phyloP scores from a whole-genome alignment of 2,888 invertebrate species.

The Lucinisca nassula region DNA sequence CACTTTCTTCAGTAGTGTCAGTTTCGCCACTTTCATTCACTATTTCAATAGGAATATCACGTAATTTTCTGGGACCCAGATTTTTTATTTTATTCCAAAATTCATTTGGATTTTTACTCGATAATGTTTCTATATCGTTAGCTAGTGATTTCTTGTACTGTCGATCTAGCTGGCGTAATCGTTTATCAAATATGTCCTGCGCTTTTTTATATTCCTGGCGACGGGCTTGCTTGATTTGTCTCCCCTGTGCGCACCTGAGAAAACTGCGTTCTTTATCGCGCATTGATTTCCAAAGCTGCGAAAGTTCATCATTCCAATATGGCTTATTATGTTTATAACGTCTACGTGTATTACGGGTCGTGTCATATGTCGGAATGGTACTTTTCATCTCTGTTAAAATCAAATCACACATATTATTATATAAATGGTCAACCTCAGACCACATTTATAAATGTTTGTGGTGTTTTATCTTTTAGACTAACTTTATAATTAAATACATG shows the following conservation, averaged over 20 bases:
- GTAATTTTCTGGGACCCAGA: too few species aligned
- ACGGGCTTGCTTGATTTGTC: background rate
- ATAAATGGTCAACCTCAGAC: slow-evolving; percentile 9
- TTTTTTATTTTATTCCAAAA: background rate
- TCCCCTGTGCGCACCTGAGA: background rate
- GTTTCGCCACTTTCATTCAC: background rate
- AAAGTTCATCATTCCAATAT: slow-evolving; percentile 30
- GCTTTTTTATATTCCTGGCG: background rate
- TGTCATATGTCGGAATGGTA: background rate
- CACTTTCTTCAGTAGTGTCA: background rate
- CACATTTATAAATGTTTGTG: too few species aligned
- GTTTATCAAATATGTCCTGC: slow-evolving; percentile 18
- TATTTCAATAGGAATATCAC: too few species aligned
- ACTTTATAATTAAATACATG: too few species aligned
- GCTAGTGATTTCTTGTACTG: background rate
- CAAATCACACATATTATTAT: slow-evolving; percentile 12
- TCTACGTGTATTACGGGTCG: background rate
- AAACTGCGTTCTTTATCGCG: background rate
- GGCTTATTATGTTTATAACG: slow-evolving; percentile 10
- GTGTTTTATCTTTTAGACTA: too few species aligned
- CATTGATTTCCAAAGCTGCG: background rate
- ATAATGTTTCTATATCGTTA: background rate
- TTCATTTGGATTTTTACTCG: background rate
- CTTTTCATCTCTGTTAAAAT: slow-evolving; percentile 7
- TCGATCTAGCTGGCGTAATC: background rate